Conservation (phyloP, 2,113 vertebrate genomes). For the Neolamprologus falcicula region DNA sequence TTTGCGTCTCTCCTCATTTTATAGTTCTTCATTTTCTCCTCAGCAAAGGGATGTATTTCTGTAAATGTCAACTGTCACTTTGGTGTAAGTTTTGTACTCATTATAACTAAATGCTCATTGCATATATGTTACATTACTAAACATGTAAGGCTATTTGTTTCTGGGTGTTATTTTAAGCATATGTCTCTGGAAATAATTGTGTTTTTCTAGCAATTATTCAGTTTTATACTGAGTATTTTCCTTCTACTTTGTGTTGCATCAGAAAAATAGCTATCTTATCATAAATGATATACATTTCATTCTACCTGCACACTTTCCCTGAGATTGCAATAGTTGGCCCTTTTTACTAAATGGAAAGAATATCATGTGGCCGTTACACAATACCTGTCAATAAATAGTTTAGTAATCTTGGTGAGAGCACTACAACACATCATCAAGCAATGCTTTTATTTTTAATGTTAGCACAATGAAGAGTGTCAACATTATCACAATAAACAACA, state of each 20-base stretch:
- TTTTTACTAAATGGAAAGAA: not conserved
- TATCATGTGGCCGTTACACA: not conserved
- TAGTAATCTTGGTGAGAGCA: not conserved
- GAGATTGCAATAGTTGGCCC: not conserved
- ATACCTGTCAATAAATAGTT: conserved; percentile 10
- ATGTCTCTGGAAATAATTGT: not conserved
- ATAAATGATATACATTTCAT: not conserved
- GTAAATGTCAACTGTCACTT: not conserved
- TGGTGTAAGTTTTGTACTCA: not conserved
- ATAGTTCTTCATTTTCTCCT: not conserved
- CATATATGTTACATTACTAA: not conserved
- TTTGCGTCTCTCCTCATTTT: not conserved
- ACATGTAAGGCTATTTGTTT: not conserved
- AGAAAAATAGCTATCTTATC: not conserved
- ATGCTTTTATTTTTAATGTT: conserved; percentile 4
- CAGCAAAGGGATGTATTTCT: not conserved
- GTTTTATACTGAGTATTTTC: not conserved
- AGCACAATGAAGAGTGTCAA: conserved; percentile 13
- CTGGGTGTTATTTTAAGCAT: not conserved
- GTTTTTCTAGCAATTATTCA: not conserved
- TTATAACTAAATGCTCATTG: not conserved
- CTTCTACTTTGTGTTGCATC: not conserved
- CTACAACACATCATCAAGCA: not conserved
- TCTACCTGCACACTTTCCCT: not conserved
- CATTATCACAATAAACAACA: not conserved